These are phyloP conservation scores for Ictalurus furcatus DNA, from an alignment of 2,113 vertebrate genomes.

Conservation along the genomic window DNA sequence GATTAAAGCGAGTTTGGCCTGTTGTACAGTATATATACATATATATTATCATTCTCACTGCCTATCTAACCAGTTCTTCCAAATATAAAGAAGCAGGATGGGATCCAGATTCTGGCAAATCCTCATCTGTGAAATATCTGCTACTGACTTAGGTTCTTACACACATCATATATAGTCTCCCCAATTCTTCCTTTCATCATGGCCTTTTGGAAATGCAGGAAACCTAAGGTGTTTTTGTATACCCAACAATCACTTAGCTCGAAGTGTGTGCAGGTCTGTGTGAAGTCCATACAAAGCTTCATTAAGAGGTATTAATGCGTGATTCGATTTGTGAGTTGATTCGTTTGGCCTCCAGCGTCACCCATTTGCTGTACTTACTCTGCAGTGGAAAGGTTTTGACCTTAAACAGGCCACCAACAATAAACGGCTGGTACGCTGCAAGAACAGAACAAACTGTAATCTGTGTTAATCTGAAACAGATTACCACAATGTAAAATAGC, in stretches of 20 bases:
- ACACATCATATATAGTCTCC: neutral
- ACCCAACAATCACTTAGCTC: slow-evolving; percentile 1
- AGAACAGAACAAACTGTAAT: slow-evolving; percentile 10
- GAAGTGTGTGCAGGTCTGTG: neutral
- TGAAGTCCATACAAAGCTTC: slow-evolving; percentile 32
- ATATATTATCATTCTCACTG: neutral
- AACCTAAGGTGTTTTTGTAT: neutral
- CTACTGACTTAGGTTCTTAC: neutral
- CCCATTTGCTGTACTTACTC: slow-evolving; percentile 40
- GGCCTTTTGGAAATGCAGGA: neutral
- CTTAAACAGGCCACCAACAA: slow-evolving; percentile 46
- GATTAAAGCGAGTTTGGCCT: neutral
- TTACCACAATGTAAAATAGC: neutral
- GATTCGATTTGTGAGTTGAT: slow-evolving; percentile 54
- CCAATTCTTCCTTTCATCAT: neutral
- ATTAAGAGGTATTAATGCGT: slow-evolving; percentile 23
- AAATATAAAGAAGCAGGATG: neutral
- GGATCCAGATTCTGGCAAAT: neutral
- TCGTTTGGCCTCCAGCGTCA: slow-evolving; percentile 37
- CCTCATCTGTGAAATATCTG: neutral
- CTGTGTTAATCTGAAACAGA: neutral
- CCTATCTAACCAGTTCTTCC: neutral
- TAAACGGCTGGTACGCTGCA: slow-evolving; percentile 31
- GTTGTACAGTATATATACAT: neutral
- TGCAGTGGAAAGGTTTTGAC: slow-evolving; percentile 51